phyloP scores from a whole-genome alignment of 1,140 invertebrate species.

The Plutomurus gul region DNA sequence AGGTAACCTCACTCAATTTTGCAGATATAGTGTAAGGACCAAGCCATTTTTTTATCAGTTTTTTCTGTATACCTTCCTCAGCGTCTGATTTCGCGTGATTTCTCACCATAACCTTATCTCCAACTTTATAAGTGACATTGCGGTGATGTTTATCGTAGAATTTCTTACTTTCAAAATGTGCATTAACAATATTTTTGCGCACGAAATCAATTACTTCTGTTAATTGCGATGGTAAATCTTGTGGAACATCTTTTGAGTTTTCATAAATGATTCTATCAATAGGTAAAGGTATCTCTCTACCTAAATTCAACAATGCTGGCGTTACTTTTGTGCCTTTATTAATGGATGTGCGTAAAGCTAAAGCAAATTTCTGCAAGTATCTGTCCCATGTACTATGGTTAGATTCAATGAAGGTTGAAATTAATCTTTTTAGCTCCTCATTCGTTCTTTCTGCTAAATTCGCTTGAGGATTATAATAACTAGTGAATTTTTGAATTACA shows the following conservation, averaged over 20 bases:
- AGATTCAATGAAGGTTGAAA: background rate
- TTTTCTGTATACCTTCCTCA: too few relatives aligned
- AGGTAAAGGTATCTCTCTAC: background rate
- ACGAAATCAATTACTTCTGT: background rate
- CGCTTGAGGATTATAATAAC: background rate
- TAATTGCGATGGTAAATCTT: background rate
- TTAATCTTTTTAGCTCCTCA: background rate
- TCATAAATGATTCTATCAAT: background rate
- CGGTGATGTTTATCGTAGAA: background rate
- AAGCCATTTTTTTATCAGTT: too few relatives aligned
- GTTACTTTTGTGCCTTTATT: background rate
- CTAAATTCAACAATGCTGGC: background rate
- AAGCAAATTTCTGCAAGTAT: background rate
- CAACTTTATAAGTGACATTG: background rate
- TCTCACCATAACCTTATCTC: too few relatives aligned
- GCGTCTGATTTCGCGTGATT: too few relatives aligned
- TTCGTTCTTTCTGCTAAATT: background rate
- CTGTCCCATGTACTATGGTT: background rate
- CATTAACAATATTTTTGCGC: background rate
- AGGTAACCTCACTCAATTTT: too few relatives aligned
- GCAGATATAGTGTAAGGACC: too few relatives aligned
- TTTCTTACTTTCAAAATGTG: background rate
- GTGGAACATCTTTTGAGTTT: background rate
- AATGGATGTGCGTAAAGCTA: background rate
- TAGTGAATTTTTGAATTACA: background rate